phyloP scores from a whole-genome alignment of 2,888 invertebrate species.

The Gibbula magus region DNA sequence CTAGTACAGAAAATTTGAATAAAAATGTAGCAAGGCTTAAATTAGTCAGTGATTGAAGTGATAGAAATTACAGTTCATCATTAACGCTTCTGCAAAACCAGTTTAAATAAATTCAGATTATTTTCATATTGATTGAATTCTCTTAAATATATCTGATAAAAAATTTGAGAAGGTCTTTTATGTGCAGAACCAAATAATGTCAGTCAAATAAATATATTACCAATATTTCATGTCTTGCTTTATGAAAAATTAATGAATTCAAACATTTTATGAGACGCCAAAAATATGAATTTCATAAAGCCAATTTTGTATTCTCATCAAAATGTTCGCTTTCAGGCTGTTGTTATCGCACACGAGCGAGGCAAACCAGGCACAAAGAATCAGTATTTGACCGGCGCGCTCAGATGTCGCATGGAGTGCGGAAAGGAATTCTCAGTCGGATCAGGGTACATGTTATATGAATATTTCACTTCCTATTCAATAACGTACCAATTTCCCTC shows the following conservation, averaged over 20 bases:
- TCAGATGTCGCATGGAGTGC: conserved; percentile 69
- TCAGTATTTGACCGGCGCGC: conserved; percentile 60
- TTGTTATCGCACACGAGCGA: conserved; percentile 68
- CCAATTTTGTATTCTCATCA: neutral
- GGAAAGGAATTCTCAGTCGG: conserved; percentile 70
- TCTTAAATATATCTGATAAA: no score
- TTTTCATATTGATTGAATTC: no score
- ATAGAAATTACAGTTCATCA: no score
- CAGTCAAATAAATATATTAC: no score
- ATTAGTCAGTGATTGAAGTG: no score
- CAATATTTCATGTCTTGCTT: no score
- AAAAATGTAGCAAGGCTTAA: no score
- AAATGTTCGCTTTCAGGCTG: conserved; percentile 55
- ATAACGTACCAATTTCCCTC: no score
- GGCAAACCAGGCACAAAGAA: conserved; percentile 61
- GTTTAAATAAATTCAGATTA: no score
- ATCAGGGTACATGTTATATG: conserved; percentile 60
- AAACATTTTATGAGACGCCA: neutral
- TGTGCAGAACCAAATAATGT: neutral
- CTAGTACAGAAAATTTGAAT: no score
- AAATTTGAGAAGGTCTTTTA: neutral
- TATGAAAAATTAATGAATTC: neutral
- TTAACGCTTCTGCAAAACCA: no score
- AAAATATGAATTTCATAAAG: neutral
- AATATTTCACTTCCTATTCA: no score